Percentiles rank a stretch among this genome's conserved stretches.
Evolutionary conservation across 2,888 invertebrate genomes (phyloP).

Genomic region (Gasteruption jaculator): DNA sequence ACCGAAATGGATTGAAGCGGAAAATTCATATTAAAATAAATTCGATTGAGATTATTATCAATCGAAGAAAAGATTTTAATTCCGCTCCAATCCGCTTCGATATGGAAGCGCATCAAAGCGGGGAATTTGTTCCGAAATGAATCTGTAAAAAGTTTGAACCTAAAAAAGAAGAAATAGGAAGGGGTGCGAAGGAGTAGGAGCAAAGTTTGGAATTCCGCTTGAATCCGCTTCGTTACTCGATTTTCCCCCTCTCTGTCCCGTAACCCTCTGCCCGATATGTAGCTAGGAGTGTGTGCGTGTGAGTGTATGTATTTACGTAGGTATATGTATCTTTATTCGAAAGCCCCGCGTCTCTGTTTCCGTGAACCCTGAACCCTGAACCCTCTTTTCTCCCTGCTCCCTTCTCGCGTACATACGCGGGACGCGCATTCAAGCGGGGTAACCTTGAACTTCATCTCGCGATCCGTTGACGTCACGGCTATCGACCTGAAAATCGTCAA

Average conservation of each 20-base stretch:
- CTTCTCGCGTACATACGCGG: no score
- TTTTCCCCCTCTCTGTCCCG: not conserved
- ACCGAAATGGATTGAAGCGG: no score
- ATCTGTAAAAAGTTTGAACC: no score
- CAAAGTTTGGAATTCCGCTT: not conserved
- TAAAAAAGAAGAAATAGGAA: no score
- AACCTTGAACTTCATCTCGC: constrained; percentile 50
- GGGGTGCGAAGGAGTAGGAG: no score
- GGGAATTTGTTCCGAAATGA: no score
- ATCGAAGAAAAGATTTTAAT: no score
- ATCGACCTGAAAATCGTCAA: constrained; percentile 49
- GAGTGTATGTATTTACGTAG: not conserved
- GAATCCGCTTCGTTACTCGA: constrained; percentile 1
- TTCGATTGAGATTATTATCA: no score
- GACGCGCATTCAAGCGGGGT: constrained; percentile 39
- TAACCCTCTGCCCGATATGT: not conserved
- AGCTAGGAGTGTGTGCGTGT: no score
- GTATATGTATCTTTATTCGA: not conserved
- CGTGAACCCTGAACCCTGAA: constrained; percentile 27
- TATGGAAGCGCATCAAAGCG: no score
- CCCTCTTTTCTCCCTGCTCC: constrained; percentile 37
- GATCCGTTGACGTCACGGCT: constrained; percentile 45
- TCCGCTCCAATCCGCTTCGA: no score
- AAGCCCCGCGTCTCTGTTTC: constrained; percentile 8
- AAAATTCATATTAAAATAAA: no score